phyloP scores from a whole-genome alignment of 2,113 vertebrate species.

The Microtus montanus region DNA sequence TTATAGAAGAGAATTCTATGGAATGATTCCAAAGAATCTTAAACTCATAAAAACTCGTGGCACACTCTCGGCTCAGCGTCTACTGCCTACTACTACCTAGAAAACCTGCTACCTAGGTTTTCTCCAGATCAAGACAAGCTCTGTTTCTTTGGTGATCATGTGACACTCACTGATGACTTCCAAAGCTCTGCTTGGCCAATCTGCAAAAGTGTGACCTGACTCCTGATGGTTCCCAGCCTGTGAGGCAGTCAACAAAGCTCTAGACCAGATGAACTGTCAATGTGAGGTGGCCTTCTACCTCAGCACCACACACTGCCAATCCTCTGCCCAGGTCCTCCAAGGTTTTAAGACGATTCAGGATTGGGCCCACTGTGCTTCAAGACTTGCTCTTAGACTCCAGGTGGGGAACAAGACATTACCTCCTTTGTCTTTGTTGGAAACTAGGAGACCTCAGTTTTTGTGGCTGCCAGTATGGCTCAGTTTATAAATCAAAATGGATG shows the following conservation, averaged over 20 bases:
- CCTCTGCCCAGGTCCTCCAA: not conserved
- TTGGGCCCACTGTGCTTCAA: rapidly evolving
- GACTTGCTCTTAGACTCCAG: not conserved
- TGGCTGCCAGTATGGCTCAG: constrained; percentile 48
- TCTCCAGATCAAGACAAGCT: not conserved
- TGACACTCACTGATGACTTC: not conserved
- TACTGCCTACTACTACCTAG: not conserved
- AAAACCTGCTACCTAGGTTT: not conserved
- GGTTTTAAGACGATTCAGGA: not conserved
- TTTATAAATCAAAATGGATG: constrained; percentile 72
- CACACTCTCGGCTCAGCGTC: not conserved
- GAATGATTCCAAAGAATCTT: constrained; percentile 35
- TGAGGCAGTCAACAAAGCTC: not conserved
- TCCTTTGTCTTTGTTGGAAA: constrained; percentile 58
- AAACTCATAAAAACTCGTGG: not conserved
- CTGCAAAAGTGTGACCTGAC: not conserved
- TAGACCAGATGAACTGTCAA: not conserved
- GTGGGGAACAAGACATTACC: not conserved
- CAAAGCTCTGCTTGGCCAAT: not conserved
- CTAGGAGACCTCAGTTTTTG: constrained; percentile 30
- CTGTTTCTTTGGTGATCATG: not conserved
- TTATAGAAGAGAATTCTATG: not conserved
- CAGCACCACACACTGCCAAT: not conserved
- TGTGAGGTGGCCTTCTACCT: not conserved
- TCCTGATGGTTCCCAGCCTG: not conserved